phyloP scores from a whole-genome alignment of 2,113 vertebrate species.

The Cervus canadensis region DNA sequence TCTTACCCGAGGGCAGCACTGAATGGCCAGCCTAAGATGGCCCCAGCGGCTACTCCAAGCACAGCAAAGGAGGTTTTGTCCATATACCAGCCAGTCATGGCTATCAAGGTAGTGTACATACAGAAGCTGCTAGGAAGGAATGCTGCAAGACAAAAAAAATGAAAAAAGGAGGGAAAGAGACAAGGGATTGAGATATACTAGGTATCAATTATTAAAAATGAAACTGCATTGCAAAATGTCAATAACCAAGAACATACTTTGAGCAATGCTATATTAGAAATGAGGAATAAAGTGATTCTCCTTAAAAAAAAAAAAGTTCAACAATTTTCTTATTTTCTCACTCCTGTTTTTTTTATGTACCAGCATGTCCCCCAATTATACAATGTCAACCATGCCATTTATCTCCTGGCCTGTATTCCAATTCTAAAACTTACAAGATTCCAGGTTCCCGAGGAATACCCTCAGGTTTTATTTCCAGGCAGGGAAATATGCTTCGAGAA shows the following conservation, averaged over 20 bases:
- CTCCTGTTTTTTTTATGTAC: background rate
- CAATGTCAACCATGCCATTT: background rate
- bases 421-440: background rate
- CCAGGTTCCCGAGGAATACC: background rate
- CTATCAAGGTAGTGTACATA: constrained; percentile 94
- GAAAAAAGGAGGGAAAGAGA: background rate
- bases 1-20: constrained; percentile 93
- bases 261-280: background rate
- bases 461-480: background rate
- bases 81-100: constrained; percentile 98
- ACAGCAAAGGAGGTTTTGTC: constrained; percentile 90
- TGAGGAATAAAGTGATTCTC: background rate
- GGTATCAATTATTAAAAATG: background rate
- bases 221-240: background rate
- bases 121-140: constrained; percentile 98
- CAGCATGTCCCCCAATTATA: background rate
- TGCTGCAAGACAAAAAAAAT: constrained; percentile 78
- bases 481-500: background rate
- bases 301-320: background rate
- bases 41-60: constrained; percentile 91
- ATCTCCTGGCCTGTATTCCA: background rate
- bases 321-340: constrained; percentile 1
- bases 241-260: background rate
- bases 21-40: constrained; percentile 95
- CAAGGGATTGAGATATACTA: background rate